Evolutionary conservation across 2,113 vertebrate genomes (phyloP).

Genomic region (Mormyrus iriodes): DNA sequence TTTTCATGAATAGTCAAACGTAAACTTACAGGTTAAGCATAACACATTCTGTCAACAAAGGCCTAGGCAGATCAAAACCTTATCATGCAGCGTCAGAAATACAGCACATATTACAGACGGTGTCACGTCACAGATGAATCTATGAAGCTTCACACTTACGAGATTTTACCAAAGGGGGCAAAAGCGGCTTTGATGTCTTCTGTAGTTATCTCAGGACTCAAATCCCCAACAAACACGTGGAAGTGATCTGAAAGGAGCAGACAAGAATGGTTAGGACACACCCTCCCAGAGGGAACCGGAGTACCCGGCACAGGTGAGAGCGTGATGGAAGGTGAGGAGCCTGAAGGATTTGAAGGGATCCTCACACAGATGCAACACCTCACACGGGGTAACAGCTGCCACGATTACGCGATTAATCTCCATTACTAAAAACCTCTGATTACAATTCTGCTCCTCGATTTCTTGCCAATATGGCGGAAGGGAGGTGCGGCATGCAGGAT

Average conservation of each 20-base stretch:
- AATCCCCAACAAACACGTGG: conserved; percentile 97
- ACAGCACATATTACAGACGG: background rate
- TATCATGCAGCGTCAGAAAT: background rate
- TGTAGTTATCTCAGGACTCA: conserved; percentile 97
- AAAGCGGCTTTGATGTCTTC: conserved; percentile 98
- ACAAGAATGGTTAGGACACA: background rate
- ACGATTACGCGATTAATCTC: background rate
- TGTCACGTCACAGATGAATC: background rate
- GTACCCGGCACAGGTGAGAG: background rate
- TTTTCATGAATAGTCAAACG: background rate
- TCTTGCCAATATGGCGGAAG: too few species aligned
- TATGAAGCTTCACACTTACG: conserved; percentile 70
- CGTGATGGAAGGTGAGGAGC: background rate
- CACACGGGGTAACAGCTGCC: background rate
- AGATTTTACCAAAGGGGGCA: conserved; percentile 95
- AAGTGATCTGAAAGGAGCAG: conserved; percentile 76
- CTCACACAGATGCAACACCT: too few species aligned
- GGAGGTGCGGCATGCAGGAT: too few species aligned
- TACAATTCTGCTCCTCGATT: background rate
- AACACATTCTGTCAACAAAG: background rate
- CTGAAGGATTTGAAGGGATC: background rate
- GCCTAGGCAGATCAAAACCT: conserved; percentile 46
- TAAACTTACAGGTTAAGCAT: background rate
- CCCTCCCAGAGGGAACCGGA: background rate
- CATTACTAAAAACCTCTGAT: background rate